A percentile compares a stretch with the other conserved stretches of the same genome.
Conservation (phyloP, 1,140 invertebrate species). For the Euwallacea similis region DNA sequence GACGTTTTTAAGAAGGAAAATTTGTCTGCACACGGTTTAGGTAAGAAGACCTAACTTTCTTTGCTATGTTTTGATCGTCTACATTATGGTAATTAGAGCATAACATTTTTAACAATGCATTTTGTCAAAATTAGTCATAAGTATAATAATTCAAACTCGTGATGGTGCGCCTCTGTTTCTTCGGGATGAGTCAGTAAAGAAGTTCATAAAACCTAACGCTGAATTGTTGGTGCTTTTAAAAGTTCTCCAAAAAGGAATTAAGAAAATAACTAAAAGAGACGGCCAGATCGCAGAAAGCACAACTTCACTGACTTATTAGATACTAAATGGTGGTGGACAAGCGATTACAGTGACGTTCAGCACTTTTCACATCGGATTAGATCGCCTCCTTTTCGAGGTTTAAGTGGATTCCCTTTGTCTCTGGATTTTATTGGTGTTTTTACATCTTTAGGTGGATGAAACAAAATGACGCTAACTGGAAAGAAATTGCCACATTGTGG, state of each 20-base stretch:
- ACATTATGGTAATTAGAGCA: too few species aligned
- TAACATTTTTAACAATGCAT: too few species aligned
- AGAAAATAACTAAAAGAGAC: conserved; percentile 23
- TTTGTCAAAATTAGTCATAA: too few species aligned
- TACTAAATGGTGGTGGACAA: conserved; percentile 46
- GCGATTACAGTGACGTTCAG: conserved; percentile 47
- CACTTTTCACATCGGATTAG: conserved; percentile 46
- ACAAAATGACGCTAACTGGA: background rate
- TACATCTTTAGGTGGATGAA: background rate
- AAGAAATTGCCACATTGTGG: background rate
- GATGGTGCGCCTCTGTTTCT: background rate
- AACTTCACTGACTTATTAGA: conserved; percentile 47
- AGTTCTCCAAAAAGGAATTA: conserved; percentile 26
- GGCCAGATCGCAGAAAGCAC: conserved; percentile 10
- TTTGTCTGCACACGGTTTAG: too few species aligned
- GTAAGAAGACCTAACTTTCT: too few species aligned
- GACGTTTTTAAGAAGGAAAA: too few species aligned
- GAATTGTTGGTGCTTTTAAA: conserved; percentile 18
- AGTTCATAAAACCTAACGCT: background rate
- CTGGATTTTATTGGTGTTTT: background rate
- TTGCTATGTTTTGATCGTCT: too few species aligned
- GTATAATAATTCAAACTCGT: background rate
- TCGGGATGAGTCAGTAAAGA: background rate
- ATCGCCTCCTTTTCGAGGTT: conserved; percentile 14
- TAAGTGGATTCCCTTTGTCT: conserved; percentile 7